Percentiles rank a stretch among this genome's conserved stretches.
Conservation (phyloP, 92 coral and sea anemone species). For the Pocillopora meandrina region DNA sequence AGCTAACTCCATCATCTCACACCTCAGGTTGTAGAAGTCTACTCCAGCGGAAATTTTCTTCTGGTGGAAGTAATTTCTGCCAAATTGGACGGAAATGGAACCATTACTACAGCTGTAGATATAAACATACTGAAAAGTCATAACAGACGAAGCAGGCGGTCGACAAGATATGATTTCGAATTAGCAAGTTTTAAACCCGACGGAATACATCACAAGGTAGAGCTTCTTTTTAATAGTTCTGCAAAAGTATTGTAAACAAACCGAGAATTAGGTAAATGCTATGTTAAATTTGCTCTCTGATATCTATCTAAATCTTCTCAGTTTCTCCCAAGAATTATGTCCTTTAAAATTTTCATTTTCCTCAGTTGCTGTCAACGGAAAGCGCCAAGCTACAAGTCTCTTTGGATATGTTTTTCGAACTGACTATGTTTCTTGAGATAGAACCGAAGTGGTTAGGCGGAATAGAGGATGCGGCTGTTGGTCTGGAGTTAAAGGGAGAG, state of each 20-base stretch:
- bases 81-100: constrained; percentile 21
- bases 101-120: constrained; percentile 17
- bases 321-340: no score
- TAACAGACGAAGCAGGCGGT: constrained; percentile 26
- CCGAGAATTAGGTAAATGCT: no score
- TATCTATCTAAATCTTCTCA: no score
- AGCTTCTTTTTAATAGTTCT: not conserved
- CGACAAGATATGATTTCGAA: not conserved
- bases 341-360: not conserved
- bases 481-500: not conserved
- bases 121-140: constrained; percentile 1
- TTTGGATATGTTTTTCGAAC: not conserved
- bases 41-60: constrained; percentile 17
- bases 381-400: not conserved
- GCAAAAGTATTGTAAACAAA: not conserved
- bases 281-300: no score
- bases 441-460: not conserved
- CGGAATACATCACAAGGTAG: not conserved
- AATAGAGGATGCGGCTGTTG: constrained; percentile 4
- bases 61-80: constrained; percentile 37
- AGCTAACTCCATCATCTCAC: not conserved
- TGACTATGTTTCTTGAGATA: not conserved
- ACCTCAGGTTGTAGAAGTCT: constrained; percentile 24
- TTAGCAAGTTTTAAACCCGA: not conserved
- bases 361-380: not conserved